Conservation (phyloP, 2,888 invertebrate genomes). For the Apotomis turbidana region DNA sequence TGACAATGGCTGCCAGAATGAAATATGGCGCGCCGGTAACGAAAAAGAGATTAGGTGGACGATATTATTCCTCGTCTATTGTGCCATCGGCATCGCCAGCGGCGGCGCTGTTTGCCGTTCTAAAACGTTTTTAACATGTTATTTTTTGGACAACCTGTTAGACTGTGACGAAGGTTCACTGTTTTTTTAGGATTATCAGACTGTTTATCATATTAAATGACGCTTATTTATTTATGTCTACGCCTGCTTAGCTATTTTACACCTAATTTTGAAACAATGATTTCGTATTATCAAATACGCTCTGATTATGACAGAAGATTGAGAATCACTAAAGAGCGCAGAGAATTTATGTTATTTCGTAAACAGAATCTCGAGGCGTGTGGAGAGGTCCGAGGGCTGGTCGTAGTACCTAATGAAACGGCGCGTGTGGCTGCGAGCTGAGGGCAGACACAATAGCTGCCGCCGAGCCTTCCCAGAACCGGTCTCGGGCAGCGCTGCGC, state of each 20-base stretch:
- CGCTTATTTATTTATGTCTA: slow-evolving; percentile 21
- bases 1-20: slow-evolving; percentile 83
- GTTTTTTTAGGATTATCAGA: slow-evolving; percentile 34
- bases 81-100: slow-evolving; percentile 53
- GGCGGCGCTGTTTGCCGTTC: slow-evolving; percentile 68
- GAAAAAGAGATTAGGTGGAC: slow-evolving; percentile 80
- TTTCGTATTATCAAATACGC: neutral
- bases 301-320: slow-evolving; percentile 13
- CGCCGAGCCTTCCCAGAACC: slow-evolving; percentile 78
- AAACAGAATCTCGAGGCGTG: slow-evolving; percentile 44
- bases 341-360: slow-evolving; percentile 46
- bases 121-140: slow-evolving; percentile 60
- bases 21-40: slow-evolving; percentile 80
- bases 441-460: slow-evolving; percentile 78
- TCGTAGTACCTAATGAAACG: slow-evolving; percentile 69
- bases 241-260: neutral
- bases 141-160: slow-evolving; percentile 72
- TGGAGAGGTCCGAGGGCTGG: slow-evolving; percentile 23
- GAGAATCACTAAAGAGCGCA: slow-evolving; percentile 41
- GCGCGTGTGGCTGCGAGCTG: slow-evolving; percentile 71
- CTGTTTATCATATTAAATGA: slow-evolving; percentile 37
- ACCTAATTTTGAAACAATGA: neutral
- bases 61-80: slow-evolving; percentile 69
- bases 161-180: slow-evolving; percentile 65
- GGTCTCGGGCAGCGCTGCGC: slow-evolving; percentile 76